Base-by-base conservation (phyloP, 2,797 vertebrate genomes). In the Sebastes miniatus region DNA sequence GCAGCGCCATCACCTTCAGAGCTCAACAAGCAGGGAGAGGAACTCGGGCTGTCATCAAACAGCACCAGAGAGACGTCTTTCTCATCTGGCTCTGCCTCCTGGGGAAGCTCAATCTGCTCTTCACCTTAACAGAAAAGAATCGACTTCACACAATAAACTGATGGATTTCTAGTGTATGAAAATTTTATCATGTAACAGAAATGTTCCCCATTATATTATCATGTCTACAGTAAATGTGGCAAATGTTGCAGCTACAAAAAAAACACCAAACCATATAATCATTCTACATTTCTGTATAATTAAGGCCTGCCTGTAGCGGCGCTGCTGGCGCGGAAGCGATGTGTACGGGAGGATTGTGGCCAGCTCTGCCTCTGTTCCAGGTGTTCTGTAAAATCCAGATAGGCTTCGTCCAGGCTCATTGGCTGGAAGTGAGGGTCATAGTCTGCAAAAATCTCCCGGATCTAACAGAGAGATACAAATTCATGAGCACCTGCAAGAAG, bases 371-470 rank as follows among this genome's bases (percentile, higher is more conserved):
- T 96, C 94, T 97, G 94, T 54, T 96, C 91, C 91, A 99, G 92
- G 87, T 99, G 97, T 20, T 97, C 95, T 87, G 97, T 99, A 89
- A 99, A 97, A 87, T 99, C 98, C 94, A 99, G 91, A 93, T 98
- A 99, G 54, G 98, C 99, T 95, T 99, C 98, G 90, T 99, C 99
- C 90, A 99, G 95, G 88, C 98, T 99, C 96, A 98, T 3, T 43
- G 98, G 94, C 95, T 98, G 95, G 93, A 98, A 99, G 84, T 96
- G 91, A 34, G 96, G 96, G 94, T 99, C 99, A 88, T 99, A 99
- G 74, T 98, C 96, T 5, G 96, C 92, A 91, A 99, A 95, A 91
- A 99, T 96, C 91, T 97, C 95, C 80, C 96, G 95, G 87, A 99
- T 96, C 99, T 99, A 90, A 78, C 85, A 76, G 4, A 81, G 12